Conservation (phyloP, 2,888 invertebrate species). For the Dascillus cervinus region DNA sequence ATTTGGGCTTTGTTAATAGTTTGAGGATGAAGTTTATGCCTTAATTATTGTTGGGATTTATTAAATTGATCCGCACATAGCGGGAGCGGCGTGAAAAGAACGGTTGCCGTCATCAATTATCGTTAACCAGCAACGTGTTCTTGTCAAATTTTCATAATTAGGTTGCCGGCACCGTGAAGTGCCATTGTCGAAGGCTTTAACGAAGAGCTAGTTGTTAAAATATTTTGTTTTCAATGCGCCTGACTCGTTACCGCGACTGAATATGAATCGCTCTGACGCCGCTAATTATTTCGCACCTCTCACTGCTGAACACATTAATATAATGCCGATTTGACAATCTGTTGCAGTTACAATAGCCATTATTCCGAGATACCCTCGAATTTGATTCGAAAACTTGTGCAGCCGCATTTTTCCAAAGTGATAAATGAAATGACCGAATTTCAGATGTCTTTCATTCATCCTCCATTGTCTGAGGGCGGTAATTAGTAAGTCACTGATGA, state of each 20-base stretch:
- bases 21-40: slow-evolving; percentile 37
- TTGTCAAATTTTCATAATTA: slow-evolving; percentile 43
- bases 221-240: slow-evolving; percentile 28
- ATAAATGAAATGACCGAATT: too few species aligned
- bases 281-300: slow-evolving; percentile 29
- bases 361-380: slow-evolving; percentile 18
- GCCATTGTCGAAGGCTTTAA: slow-evolving; percentile 35
- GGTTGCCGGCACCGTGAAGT: slow-evolving; percentile 35
- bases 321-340: slow-evolving; percentile 16
- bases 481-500: slow-evolving; percentile 43
- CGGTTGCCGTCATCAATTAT: slow-evolving; percentile 33
- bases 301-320: slow-evolving; percentile 19
- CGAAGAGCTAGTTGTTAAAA: slow-evolving; percentile 33
- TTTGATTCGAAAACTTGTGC: too few species aligned
- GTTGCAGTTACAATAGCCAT: slow-evolving; percentile 20
- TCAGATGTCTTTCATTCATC: slow-evolving; percentile 14
- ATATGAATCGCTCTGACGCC: slow-evolving; percentile 21
- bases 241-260: slow-evolving; percentile 20
- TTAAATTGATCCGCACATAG: slow-evolving; percentile 34
- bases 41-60: slow-evolving; percentile 38
- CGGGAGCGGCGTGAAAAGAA: slow-evolving; percentile 32
- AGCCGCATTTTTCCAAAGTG: too few species aligned
- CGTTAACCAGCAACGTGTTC: slow-evolving; percentile 38
- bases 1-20: slow-evolving; percentile 39
- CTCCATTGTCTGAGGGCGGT: slow-evolving; percentile 21